A percentile compares a stretch with the other conserved stretches of the same genome.
Evolutionary conservation across 2,888 invertebrate species (phyloP).

Genomic region (Agrotis puta): DNA sequence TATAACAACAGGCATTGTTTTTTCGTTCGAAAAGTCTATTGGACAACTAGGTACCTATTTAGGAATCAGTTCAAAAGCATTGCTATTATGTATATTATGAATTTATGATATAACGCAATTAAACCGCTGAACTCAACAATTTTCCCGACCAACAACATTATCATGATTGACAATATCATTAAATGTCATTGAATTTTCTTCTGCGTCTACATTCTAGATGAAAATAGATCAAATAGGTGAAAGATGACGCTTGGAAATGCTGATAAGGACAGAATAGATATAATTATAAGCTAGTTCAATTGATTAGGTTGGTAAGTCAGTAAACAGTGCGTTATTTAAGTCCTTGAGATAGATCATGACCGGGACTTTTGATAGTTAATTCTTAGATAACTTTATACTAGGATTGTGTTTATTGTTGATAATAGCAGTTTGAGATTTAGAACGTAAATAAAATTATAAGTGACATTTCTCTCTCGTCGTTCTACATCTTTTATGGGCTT

Average conservation of each 20-base stretch:
- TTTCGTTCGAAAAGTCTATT: no score
- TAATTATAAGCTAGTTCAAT: not conserved
- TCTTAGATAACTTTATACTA: not conserved
- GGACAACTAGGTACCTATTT: not conserved
- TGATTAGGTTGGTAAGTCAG: constrained; percentile 18
- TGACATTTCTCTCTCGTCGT: no score
- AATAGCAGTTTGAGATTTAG: not conserved
- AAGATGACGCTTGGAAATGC: constrained; percentile 35
- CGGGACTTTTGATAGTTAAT: not conserved
- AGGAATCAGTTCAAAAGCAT: not conserved
- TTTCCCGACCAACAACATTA: constrained; percentile 1
- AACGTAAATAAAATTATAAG: no score
- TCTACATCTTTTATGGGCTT: no score
- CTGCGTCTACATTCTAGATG: not conserved
- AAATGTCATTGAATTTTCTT: constrained; percentile 19
- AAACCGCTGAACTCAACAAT: constrained; percentile 10
- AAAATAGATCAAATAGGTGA: constrained; percentile 29
- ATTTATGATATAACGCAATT: not conserved
- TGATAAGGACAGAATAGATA: constrained; percentile 16
- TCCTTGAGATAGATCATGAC: constrained; percentile 27
- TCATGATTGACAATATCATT: constrained; percentile 17
- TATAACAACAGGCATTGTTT: no score
- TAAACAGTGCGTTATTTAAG: constrained; percentile 34
- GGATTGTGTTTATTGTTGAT: not conserved
- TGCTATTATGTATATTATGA: no score